Conservation (phyloP, 2,888 invertebrate genomes). For the Drosophila mettleri region DNA sequence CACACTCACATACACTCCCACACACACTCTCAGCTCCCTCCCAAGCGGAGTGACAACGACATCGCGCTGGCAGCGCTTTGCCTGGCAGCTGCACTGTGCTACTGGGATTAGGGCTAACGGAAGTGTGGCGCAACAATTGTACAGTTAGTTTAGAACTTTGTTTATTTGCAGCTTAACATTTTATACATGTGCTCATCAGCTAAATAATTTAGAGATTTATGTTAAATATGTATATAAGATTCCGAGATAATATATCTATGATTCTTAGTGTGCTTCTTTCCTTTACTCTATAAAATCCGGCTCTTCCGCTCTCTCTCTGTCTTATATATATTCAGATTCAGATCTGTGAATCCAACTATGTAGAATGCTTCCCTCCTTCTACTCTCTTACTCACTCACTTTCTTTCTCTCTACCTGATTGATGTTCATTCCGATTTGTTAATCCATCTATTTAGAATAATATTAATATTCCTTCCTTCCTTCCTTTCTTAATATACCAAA, state of each 20-base stretch:
- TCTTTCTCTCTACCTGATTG: no score
- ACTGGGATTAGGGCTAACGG: conserved; percentile 6
- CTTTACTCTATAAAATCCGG: neutral
- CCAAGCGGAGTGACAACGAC: conserved; percentile 7
- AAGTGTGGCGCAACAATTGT: neutral
- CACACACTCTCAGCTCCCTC: conserved; percentile 3
- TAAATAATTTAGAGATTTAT: neutral
- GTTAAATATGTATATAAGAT: no score
- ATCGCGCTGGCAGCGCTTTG: conserved; percentile 1
- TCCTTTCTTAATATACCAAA: no score
- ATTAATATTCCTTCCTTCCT: no score
- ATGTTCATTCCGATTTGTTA: no score
- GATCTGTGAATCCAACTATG: no score
- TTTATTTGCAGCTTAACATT: neutral
- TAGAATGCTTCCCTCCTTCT: no score
- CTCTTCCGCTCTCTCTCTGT: no score
- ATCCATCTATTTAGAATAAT: no score
- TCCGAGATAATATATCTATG: neutral
- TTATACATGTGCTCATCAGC: no score
- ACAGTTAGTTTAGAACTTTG: neutral
- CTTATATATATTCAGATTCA: no score
- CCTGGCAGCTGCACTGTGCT: conserved; percentile 19
- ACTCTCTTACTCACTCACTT: no score
- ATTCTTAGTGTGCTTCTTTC: neutral
- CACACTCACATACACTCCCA: conserved; percentile 6